Base-by-base conservation (phyloP, 2,888 invertebrate species). In the Cetonia aurata region DNA sequence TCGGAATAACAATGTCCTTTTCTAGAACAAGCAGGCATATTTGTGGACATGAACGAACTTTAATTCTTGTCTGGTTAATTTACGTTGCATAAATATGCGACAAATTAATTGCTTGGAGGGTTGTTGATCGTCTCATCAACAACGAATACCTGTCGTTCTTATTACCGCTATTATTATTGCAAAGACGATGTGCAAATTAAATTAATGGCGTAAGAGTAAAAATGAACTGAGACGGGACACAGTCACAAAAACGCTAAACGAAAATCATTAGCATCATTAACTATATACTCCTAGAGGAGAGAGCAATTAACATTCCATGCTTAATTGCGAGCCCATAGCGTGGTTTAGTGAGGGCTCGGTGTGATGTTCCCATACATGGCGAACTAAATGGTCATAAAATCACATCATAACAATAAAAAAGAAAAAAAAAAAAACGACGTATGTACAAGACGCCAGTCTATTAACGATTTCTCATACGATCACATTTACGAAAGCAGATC, bases 401-500 rank as follows among this genome's bases (percentile, higher is more conserved):
- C 44, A 55, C 67, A 31, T 56, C 15, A 10, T 44, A 33, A 56
- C 37, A 37, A 56, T 55, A 46, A 67, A 37, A 25, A 25, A 25
- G 4, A 25, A 4, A 25, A 46, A 67, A 37, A 25, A 25, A 25
- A 25, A 25, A 4, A 25, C 25, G 25, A 25, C 25, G 56, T n/a
- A 48, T 50, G 50, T 25, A 41, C 46, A 48, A 46, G 15, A 62
- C 48, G n/a, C 62, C 62, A 33, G 33, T 62, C 33, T 46, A 56
- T 67, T 70, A 70, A 66, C 59, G 46, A 70, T 70, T 70, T 67
- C 66, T 70, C 70, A 67, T 70, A 67, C 55, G 53, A 53, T 71
- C 71, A 68, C 68, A 68, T 72, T 67, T 46, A 44, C 67, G 25
- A 31, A 52, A 50, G 41, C 52, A 72, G 65, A 59, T 65, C 73